Evolutionary conservation across 2,888 invertebrate genomes (phyloP).

Genomic region (Apodemia mormo): DNA sequence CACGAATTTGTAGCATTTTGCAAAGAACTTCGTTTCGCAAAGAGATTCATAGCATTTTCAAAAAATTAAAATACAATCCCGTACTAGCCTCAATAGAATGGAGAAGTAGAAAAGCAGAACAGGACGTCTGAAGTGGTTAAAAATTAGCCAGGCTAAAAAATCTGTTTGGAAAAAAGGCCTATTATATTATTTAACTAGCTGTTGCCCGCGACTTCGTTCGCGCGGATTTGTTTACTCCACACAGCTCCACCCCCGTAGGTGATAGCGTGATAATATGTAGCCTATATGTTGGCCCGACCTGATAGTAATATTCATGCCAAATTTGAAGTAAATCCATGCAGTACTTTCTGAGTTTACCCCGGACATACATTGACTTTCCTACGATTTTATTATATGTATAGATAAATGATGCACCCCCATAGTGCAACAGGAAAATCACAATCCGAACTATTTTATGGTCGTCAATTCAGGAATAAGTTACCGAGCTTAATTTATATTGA

Average conservation of each 20-base stretch:
- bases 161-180: conserved; percentile 23
- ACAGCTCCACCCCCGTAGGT: too few species aligned
- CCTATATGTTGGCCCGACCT: too few species aligned
- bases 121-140: conserved; percentile 38
- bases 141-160: conserved; percentile 33
- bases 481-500: conserved; percentile 9
- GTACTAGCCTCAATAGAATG: conserved; percentile 42
- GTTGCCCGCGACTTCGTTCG: too few species aligned
- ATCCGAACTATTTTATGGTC: neutral
- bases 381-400: too few species aligned
- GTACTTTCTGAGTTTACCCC: too few species aligned
- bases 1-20: conserved; percentile 38
- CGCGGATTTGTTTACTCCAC: too few species aligned
- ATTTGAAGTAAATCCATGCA: too few species aligned
- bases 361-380: too few species aligned
- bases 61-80: conserved; percentile 30
- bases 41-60: conserved; percentile 20
- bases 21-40: conserved; percentile 27
- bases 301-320: too few species aligned
- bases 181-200: conserved; percentile 27
- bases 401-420: too few species aligned
- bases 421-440: neutral
- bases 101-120: conserved; percentile 43
- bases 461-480: neutral
- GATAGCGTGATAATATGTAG: too few species aligned